A percentile compares a stretch with the other conserved stretches of the same genome.
Conservation (phyloP, 2,113 vertebrate species). For the Dicrurus megarhynchus region DNA sequence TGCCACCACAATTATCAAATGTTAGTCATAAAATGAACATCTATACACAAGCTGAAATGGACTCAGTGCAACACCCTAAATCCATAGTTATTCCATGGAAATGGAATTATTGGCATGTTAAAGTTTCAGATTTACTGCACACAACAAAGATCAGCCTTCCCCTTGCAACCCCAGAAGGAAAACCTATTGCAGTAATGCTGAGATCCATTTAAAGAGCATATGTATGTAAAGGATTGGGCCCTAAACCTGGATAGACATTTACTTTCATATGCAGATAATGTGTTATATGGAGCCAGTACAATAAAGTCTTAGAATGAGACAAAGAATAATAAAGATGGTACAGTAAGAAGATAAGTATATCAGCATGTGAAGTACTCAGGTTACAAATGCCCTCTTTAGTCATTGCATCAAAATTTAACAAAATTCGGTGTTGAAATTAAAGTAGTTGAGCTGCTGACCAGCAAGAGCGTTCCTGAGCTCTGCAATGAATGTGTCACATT, state of each 20-base stretch:
- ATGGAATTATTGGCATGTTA: constrained; percentile 42
- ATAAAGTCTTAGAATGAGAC: not conserved
- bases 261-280: not conserved
- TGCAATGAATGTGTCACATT: not conserved
- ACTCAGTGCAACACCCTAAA: not conserved
- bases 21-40: not conserved
- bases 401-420: not conserved
- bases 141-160: not conserved
- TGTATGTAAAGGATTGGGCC: not conserved
- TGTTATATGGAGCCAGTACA: not conserved
- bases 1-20: constrained; percentile 12
- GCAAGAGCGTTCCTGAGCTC: not conserved
- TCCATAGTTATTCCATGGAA: constrained; percentile 35
- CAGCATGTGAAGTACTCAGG: not conserved
- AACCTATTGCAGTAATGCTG: not conserved
- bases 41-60: constrained; percentile 1
- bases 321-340: not conserved
- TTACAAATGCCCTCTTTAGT: not conserved
- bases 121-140: constrained; percentile 9
- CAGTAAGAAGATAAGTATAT: not conserved
- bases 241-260: not conserved
- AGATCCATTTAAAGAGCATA: not conserved
- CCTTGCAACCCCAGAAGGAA: not conserved
- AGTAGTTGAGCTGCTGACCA: not conserved
- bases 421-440: not conserved